Conservation (phyloP, 2,797 vertebrate species). For the Sebastes taczanowskii region DNA sequence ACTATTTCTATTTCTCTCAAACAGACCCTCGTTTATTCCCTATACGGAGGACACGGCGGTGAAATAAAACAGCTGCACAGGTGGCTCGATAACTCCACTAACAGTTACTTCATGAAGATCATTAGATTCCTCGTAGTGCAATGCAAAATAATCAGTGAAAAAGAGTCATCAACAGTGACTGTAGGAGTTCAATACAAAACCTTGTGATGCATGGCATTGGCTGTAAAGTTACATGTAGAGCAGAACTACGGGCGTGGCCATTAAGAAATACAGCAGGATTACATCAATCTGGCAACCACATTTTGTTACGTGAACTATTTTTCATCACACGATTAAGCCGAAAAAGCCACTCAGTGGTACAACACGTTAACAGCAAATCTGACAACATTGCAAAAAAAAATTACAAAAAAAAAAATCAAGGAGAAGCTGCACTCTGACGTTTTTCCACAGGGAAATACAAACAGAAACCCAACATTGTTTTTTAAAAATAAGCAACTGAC, state of each 20-base stretch:
- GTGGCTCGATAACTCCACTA: background rate
- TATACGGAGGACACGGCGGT: background rate
- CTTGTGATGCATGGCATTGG: background rate
- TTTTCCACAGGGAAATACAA: constrained; percentile 24
- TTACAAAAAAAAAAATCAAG: background rate
- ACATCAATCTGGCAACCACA: constrained; percentile 1
- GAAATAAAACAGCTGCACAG: constrained; percentile 31
- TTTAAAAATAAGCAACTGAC: constrained; percentile 28
- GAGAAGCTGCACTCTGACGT: constrained; percentile 35
- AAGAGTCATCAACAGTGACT: background rate
- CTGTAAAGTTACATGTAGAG: background rate
- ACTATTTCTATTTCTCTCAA: background rate
- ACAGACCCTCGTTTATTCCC: constrained; percentile 14
- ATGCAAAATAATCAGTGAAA: constrained; percentile 12
- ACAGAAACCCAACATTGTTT: constrained; percentile 40
- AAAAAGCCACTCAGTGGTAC: background rate
- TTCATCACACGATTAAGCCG: background rate
- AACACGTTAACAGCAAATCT: constrained; percentile 16
- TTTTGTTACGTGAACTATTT: background rate
- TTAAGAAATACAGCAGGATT: constrained; percentile 41
- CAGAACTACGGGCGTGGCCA: background rate
- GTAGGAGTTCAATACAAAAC: background rate
- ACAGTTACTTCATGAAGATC: constrained; percentile 2
- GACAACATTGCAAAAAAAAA: background rate
- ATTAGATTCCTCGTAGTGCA: constrained; percentile 35